phyloP scores from a whole-genome alignment of 2,113 vertebrate species.

The Podarcis muralis region DNA sequence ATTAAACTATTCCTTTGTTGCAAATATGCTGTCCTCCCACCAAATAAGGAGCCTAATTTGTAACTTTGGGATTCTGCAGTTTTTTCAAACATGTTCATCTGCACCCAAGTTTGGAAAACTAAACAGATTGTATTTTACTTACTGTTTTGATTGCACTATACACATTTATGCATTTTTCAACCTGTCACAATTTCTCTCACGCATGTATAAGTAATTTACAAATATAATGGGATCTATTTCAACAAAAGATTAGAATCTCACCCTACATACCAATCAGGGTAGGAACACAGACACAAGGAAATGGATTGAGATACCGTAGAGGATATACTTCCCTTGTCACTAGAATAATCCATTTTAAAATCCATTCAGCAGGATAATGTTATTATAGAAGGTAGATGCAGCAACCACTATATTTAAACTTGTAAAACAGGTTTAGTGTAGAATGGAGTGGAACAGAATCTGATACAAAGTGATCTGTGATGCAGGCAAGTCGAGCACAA shows the following conservation, averaged over 20 bases:
- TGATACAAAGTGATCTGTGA: accelerated
- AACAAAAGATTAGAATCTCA: background rate
- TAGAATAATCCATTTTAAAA: background rate
- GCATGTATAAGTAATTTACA: accelerated
- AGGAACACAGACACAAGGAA: background rate
- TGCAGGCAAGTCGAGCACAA: background rate
- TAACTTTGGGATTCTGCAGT: background rate
- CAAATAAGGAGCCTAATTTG: background rate
- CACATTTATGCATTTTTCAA: accelerated
- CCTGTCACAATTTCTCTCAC: background rate
- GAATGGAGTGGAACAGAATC: background rate
- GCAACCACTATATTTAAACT: accelerated
- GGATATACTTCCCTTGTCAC: background rate
- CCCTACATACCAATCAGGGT: background rate
- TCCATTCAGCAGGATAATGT: accelerated
- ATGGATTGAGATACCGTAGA: background rate
- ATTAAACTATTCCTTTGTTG: background rate
- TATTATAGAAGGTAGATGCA: accelerated
- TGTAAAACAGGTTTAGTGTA: background rate
- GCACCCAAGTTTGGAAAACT: background rate
- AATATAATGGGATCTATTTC: background rate
- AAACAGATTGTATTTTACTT: background rate
- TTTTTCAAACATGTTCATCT: slow-evolving; percentile 17
- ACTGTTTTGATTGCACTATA: accelerated
- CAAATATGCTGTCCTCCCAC: background rate